phyloP scores from a whole-genome alignment of 2,888 invertebrate genomes.

The Drosophila robusta region DNA sequence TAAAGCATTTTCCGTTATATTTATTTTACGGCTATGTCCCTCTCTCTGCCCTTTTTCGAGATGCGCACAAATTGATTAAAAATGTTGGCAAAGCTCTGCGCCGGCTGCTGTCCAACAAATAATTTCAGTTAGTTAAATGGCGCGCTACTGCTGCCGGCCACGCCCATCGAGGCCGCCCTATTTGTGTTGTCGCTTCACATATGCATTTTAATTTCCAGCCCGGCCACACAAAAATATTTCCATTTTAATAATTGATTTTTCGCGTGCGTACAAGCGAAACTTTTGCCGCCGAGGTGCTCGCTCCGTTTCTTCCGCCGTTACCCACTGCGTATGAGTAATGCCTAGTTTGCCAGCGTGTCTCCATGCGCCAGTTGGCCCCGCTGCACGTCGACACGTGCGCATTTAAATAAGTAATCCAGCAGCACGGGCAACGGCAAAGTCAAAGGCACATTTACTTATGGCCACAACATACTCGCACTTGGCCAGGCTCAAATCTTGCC shows the following conservation, averaged over 20 bases:
- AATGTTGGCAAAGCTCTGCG: conserved; percentile 56
- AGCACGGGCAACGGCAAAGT: conserved; percentile 28
- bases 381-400: conserved; percentile 72
- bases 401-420: conserved; percentile 66
- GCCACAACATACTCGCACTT: conserved; percentile 19
- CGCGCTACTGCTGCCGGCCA: conserved; percentile 13
- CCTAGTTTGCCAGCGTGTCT: conserved; percentile 43
- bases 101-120: conserved; percentile 53
- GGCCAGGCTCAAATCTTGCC: conserved; percentile 54
- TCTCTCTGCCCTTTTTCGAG: not conserved
- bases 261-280: conserved; percentile 65
- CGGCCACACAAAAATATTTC: conserved; percentile 55
- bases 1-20: conserved; percentile 54
- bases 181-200: conserved; percentile 60
- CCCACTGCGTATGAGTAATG: conserved; percentile 63
- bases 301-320: not conserved
- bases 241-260: conserved; percentile 78
- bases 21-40: conserved; percentile 41
- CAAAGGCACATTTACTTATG: conserved; percentile 45
- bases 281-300: conserved; percentile 18
- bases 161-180: conserved; percentile 30
- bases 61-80: conserved; percentile 68
- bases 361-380: conserved; percentile 63
- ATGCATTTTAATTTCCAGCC: conserved; percentile 60
- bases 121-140: conserved; percentile 59